Percentiles rank a stretch among this genome's conserved stretches.
Conservation (phyloP, 1,140 invertebrate species). For the Aradophagus sp. region DNA sequence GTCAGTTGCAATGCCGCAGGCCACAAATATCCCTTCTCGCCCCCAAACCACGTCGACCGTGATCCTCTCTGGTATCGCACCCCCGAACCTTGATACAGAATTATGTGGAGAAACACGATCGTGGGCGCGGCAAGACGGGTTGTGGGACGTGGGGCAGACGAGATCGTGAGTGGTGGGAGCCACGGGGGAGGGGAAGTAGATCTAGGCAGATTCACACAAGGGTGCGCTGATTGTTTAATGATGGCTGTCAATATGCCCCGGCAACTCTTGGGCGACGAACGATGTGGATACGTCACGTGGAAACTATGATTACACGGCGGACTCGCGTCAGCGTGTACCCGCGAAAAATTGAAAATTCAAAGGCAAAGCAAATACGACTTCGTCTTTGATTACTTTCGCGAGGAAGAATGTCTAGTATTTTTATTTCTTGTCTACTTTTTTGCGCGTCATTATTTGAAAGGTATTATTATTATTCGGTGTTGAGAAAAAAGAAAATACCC, state of each 20-base stretch:
- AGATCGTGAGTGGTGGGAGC: slow-evolving; percentile 1
- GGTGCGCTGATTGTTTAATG: slow-evolving; percentile 63
- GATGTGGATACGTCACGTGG: slow-evolving; percentile 42
- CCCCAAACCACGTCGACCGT: slow-evolving; percentile 13
- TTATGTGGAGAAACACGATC: slow-evolving; percentile 52
- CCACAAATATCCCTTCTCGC: slow-evolving; percentile 41
- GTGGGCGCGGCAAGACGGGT: neutral
- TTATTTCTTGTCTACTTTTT: neutral
- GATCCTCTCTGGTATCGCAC: slow-evolving; percentile 44
- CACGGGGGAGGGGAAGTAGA: neutral
- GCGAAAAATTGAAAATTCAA: slow-evolving; percentile 28
- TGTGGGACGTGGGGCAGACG: neutral
- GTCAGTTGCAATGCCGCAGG: slow-evolving; percentile 56
- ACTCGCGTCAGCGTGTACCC: slow-evolving; percentile 34
- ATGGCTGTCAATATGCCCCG: slow-evolving; percentile 61
- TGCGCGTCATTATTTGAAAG: too few relatives aligned
- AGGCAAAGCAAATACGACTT: slow-evolving; percentile 30
- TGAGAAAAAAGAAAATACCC: too few relatives aligned
- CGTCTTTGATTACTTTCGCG: slow-evolving; percentile 19
- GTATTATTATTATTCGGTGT: too few relatives aligned
- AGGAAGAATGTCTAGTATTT: too few relatives aligned
- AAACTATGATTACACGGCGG: slow-evolving; percentile 63
- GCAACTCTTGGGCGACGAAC: slow-evolving; percentile 23
- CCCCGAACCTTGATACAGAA: slow-evolving; percentile 55
- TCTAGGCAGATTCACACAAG: slow-evolving; percentile 20